Evolutionary conservation across 1,140 invertebrate species (phyloP), one percentile per base, ranked within the genome.

Genomic region (Charaxes varanes): DNA sequence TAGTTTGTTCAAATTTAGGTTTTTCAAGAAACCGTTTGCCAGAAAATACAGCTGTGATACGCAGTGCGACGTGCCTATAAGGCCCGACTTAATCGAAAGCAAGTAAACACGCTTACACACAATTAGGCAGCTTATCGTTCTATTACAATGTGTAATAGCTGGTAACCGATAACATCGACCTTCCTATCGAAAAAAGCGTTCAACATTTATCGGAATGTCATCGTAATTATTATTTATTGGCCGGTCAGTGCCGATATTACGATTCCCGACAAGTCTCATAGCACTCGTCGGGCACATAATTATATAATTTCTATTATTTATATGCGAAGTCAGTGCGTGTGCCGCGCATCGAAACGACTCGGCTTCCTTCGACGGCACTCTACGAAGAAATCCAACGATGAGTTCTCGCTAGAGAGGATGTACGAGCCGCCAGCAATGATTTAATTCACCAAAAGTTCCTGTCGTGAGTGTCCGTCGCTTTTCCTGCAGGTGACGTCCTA

Each of bases 281-380:
- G 64, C 64, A 65, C 56, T 64, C 57, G 62, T 52, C 55, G 63
- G n/a, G 60, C 52, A 72, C 59, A 76, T 73, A 72, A 79, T 79
- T 82, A 78, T 65, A 78, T 79, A 76, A 79, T 82, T 76, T 76
- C 66, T 82, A 82, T 82, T 82, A 82, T 82, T 78, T 71, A 82
- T 82, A 79, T 82, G 78, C 78, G 67, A 46, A 49, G 64, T 43
- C 41, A 56, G 42, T 28, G 48, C 42, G 62, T 62, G 67, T 53
- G 72, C 38, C 37, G 49, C 26, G 71, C 62, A 74, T 76, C 33
- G 53, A 58, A 70, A 77, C 59, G 60, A 66, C 55, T 37, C 51
- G 46, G 72, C 61, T 79, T 79, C 74, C 78, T 78, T 61, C 62
- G 46, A 17, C 51, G 41, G 41, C 32, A 28, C 34, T 50, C 35